Evolutionary conservation across 1,140 invertebrate species (phyloP).

Genomic region (Tribolium castaneum): DNA sequence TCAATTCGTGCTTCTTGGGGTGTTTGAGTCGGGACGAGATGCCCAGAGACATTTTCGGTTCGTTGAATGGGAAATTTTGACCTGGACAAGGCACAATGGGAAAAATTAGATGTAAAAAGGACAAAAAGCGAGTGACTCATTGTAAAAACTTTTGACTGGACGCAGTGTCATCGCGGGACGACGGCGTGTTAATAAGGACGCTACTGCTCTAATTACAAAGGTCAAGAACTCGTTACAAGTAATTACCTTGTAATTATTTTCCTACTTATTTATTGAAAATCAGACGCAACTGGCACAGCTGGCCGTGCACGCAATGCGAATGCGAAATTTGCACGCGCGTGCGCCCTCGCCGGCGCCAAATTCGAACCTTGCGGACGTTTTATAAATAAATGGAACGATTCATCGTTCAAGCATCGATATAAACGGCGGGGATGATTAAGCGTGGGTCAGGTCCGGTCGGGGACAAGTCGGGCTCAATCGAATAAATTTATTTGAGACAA

Average conservation of each 20-base stretch:
- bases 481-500: constrained; percentile 2
- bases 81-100: constrained; percentile 11
- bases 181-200: not conserved
- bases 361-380: not conserved
- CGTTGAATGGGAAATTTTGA: constrained; percentile 24
- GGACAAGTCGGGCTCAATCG: not conserved
- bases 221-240: constrained; percentile 15
- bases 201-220: not conserved
- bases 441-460: not conserved
- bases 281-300: constrained; percentile 40
- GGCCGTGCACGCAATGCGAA: constrained; percentile 30
- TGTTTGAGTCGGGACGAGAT: constrained; percentile 61
- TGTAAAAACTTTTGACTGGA: constrained; percentile 44
- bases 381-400: not conserved
- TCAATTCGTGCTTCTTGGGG: constrained; percentile 61
- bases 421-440: not conserved
- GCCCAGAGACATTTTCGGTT: constrained; percentile 62
- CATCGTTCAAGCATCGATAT: not conserved
- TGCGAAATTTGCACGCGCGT: constrained; percentile 8
- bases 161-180: not conserved
- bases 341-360: not conserved
- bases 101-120: constrained; percentile 40
- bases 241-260: constrained; percentile 36
- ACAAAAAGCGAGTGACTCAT: constrained; percentile 50
- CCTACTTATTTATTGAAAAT: constrained; percentile 25